Conservation (phyloP, 2,113 vertebrate genomes). For the Barnardius zonarius region DNA sequence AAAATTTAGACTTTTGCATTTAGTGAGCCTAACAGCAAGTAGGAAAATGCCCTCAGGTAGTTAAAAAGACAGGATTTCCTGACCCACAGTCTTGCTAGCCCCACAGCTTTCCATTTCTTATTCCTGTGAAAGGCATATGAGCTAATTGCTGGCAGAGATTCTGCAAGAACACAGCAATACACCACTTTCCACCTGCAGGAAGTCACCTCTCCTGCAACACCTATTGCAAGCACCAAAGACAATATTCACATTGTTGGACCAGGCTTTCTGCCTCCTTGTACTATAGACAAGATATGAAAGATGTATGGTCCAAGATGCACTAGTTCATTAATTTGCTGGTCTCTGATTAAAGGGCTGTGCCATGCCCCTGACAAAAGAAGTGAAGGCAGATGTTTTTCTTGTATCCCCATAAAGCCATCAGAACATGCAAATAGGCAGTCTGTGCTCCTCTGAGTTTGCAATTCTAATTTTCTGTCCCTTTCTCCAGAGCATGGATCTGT, state of each 20-base stretch:
- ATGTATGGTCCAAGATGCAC: background rate
- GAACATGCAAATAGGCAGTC: accelerated
- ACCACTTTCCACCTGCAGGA: background rate
- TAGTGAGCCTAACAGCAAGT: background rate
- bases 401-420: background rate
- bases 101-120: background rate
- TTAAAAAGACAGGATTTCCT: background rate
- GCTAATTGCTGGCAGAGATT: background rate
- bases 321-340: background rate
- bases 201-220: background rate
- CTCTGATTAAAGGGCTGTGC: background rate
- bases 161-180: background rate
- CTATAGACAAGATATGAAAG: background rate
- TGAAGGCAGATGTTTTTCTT: background rate
- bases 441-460: background rate
- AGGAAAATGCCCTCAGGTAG: background rate
- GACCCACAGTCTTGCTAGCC: background rate
- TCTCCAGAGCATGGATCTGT: background rate
- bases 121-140: background rate
- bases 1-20: background rate
- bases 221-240: background rate
- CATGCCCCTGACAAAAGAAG: background rate
- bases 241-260: background rate
- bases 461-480: background rate
- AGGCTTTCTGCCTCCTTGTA: background rate